phyloP scores from a whole-genome alignment of 1,140 invertebrate genomes.

The Drusus annulatus region DNA sequence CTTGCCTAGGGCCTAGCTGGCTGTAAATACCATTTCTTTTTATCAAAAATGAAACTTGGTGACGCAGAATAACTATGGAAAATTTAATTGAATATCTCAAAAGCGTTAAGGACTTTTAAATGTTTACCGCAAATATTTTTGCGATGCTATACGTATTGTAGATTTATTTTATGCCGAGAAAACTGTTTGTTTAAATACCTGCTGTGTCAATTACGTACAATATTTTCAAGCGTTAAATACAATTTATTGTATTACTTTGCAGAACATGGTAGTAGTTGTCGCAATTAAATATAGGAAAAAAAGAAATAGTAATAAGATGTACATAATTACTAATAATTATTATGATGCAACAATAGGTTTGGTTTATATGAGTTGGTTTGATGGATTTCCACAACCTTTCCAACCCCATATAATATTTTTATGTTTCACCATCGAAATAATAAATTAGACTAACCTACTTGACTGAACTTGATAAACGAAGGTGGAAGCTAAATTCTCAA shows the following conservation, averaged over 20 bases:
- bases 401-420: background rate
- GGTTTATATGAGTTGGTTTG: background rate
- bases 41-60: constrained; percentile 2
- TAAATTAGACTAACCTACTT: background rate
- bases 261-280: background rate
- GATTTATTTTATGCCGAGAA: too few relatives aligned
- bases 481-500: too few relatives aligned
- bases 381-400: background rate
- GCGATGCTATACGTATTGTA: too few relatives aligned
- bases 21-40: constrained; percentile 60
- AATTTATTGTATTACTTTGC: background rate
- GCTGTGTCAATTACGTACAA: constrained; percentile 17
- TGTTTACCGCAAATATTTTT: background rate
- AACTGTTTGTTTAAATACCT: background rate
- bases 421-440: background rate
- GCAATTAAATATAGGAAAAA: background rate
- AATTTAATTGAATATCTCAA: background rate
- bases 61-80: background rate
- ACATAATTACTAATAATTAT: background rate
- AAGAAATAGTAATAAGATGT: background rate
- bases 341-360: background rate
- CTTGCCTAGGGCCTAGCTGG: constrained; percentile 86
- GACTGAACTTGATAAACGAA: too few relatives aligned
- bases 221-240: constrained; percentile 10
- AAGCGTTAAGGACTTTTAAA: background rate